Evolutionary conservation across 2,888 invertebrate genomes (phyloP), one percentile per base, ranked within the genome.

Genomic region (Papilio gigon): DNA sequence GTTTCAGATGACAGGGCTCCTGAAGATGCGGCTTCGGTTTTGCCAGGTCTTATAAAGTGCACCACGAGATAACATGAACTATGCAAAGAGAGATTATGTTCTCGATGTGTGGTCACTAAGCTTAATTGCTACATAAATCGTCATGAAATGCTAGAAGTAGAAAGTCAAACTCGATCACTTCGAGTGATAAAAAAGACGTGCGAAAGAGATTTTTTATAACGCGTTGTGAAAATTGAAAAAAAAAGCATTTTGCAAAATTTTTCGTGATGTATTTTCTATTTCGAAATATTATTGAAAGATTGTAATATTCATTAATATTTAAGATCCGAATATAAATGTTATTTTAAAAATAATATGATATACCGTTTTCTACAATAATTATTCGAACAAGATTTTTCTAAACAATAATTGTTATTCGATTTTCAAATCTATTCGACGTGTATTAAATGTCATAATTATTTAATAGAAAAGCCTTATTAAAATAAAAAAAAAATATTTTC

Each of bases 1-100:
- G 69, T 74, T 92, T 88, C 91, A 92, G 92, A 92, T 92, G 92
- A 91, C 91, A 90, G 84, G 85, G 83, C 75, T 88, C 88, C 82
- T 88, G 90, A 90, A 89, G 84, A 84, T 82, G 78, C 72, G 79
- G 86, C 76, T 72, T 87, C 68, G 88, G 89, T 69, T 20, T 50
- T 27, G 60, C 22, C 42, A 40, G 65, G 61, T 37, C 61, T 4
- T 89, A 90, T 80, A 87, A 81, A 85, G 88, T 90, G 81, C 82
- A 89, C 78, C 85, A 89, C 77, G 90, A 88, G 77, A 80, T 85
- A 78, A 82, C 80, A 82, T 89, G 86, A 87, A 84, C 77, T 74
- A 73, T 73, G n/a, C n/a, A 64, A 66, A 71, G 78, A 77, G 75
- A 79, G 80, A 79, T 84, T 84, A 85, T 84, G n/a, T n/a, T n/a